Evolutionary conservation across 2,113 vertebrate genomes (phyloP).

Genomic region (Callionymus lyra): DNA sequence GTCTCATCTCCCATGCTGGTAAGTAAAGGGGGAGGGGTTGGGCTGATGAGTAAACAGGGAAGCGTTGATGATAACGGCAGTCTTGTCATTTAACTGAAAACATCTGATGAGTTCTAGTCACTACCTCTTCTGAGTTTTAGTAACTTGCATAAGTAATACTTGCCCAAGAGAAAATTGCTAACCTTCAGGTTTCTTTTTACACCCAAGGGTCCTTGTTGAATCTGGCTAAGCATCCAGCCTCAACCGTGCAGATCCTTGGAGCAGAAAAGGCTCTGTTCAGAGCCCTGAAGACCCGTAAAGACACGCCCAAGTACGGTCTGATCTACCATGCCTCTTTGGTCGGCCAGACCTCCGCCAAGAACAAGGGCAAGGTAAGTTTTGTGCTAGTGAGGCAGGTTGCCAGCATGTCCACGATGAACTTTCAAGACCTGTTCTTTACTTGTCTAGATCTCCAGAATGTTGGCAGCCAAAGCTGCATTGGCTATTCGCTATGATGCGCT

Average conservation of each 20-base stretch:
- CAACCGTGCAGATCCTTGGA: conserved; percentile 93
- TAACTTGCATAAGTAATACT: background rate
- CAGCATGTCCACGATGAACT: fast-evolving
- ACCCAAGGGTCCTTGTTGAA: conserved; percentile 87
- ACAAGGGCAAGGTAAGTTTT: conserved; percentile 88
- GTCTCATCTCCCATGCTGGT: conserved; percentile 95
- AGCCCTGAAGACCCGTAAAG: conserved; percentile 86
- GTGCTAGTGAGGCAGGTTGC: no score
- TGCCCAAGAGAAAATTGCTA: background rate
- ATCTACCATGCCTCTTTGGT: conserved; percentile 97
- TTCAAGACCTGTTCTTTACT: background rate
- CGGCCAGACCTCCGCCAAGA: conserved; percentile 87
- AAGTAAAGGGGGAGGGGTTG: background rate
- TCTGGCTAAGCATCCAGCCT: conserved; percentile 94
- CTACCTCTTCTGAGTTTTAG: conserved; percentile 84
- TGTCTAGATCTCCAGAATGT: conserved; percentile 84
- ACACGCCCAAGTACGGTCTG: conserved; percentile 96
- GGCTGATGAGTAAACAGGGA: fast-evolving
- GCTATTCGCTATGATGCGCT: conserved; percentile 93
- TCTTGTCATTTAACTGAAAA: conserved; percentile 66
- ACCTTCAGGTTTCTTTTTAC: background rate
- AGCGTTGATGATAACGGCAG: conserved; percentile 72
- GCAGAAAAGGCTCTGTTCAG: conserved; percentile 96
- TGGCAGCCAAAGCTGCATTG: conserved; percentile 87
- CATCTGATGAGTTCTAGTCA: conserved; percentile 79